phyloP scores from a whole-genome alignment of 1,140 invertebrate species.

The Papilio xuthus region DNA sequence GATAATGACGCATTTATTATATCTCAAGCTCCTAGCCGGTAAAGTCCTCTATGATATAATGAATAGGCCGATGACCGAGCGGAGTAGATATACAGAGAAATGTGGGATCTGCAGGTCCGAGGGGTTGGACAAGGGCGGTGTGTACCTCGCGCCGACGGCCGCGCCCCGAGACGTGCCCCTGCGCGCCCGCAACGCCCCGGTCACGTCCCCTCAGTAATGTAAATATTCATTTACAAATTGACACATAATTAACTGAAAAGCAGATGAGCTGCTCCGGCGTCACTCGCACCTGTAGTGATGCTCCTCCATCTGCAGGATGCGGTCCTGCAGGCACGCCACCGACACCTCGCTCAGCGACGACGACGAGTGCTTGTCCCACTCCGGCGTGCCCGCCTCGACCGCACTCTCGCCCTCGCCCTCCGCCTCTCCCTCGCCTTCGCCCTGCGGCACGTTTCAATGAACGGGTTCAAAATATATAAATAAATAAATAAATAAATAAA shows the following conservation, averaged over 20 bases:
- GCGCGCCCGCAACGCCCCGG: neutral
- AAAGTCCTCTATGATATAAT: neutral
- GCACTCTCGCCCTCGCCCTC: slow-evolving; percentile 75
- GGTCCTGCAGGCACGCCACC: slow-evolving; percentile 95
- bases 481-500: too few relatives aligned
- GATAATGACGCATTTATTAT: neutral
- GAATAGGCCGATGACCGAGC: neutral
- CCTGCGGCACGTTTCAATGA: slow-evolving; percentile 46
- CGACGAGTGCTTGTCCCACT: slow-evolving; percentile 94
- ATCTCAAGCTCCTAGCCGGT: neutral
- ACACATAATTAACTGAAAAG: neutral
- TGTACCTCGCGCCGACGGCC: neutral
- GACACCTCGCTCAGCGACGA: slow-evolving; percentile 94
- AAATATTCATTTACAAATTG: neutral
- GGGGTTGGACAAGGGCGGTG: neutral
- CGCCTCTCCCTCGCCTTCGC: slow-evolving; percentile 56
- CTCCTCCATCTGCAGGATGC: slow-evolving; percentile 95
- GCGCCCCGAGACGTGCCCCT: neutral
- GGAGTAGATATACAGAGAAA: neutral
- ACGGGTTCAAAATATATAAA: neutral
- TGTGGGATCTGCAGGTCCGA: neutral
- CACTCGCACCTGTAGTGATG: slow-evolving; percentile 88
- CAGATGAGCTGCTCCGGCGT: neutral
- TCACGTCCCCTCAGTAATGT: neutral
- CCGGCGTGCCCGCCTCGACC: slow-evolving; percentile 85